Conservation (phyloP, 2,888 invertebrate genomes). For the Diarsia dahlii region DNA sequence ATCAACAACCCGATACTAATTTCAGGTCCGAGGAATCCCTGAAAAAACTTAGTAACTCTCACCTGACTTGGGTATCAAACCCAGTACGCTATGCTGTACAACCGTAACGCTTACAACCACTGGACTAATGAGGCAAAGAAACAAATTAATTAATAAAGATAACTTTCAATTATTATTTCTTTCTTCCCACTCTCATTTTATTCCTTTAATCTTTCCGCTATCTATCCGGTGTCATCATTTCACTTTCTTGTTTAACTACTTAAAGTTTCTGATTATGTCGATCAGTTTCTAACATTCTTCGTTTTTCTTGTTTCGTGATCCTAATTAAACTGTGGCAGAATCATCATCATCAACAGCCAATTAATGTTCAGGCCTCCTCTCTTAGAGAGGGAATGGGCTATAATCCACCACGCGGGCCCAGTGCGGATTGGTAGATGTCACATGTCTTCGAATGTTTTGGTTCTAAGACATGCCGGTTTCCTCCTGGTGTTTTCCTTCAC, state of each 20-base stretch:
- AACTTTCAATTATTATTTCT: neutral
- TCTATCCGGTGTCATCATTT: neutral
- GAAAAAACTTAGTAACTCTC: neutral
- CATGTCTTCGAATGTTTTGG: too few species aligned
- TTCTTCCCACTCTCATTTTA: neutral
- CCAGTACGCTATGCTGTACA: neutral
- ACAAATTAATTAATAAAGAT: neutral
- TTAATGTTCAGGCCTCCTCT: too few species aligned
- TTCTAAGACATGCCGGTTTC: too few species aligned
- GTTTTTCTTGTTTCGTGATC: neutral
- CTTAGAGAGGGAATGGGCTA: too few species aligned
- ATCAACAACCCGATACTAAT: neutral
- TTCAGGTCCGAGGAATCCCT: neutral
- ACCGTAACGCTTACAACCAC: neutral
- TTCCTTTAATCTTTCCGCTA: neutral
- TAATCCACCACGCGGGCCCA: too few species aligned
- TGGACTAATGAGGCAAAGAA: neutral
- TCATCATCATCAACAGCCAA: too few species aligned
- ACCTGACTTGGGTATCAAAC: neutral
- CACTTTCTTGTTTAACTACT: neutral
- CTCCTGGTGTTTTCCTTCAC: too few species aligned
- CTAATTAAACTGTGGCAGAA: neutral
- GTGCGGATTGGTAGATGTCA: too few species aligned
- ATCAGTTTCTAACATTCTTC: neutral
- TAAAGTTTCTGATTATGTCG: neutral